Conservation (phyloP, 2,113 vertebrate genomes). For the Oreochromis tanganicae region DNA sequence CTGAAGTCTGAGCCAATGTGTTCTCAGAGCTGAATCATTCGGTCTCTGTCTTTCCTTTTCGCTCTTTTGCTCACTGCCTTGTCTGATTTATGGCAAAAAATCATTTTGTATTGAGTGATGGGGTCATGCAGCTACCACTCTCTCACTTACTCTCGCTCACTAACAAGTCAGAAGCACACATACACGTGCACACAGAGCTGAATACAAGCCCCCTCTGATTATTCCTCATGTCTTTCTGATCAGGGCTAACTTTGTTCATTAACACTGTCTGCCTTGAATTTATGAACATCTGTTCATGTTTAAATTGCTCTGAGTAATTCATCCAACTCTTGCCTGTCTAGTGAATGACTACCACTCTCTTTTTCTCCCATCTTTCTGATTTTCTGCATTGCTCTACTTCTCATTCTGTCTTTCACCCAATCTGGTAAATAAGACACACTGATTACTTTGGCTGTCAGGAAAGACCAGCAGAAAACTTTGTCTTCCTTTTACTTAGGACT, state of each 20-base stretch:
- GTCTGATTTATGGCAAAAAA: constrained; percentile 60
- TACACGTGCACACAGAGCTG: background rate
- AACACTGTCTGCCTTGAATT: constrained; percentile 28
- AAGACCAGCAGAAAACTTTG: background rate
- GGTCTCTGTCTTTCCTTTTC: constrained; percentile 15
- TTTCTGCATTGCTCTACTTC: background rate
- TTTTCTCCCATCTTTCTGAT: background rate
- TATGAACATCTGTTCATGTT: constrained; percentile 41
- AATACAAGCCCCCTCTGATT: constrained; percentile 1
- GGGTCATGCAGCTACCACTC: constrained; percentile 36
- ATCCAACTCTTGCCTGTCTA: background rate
- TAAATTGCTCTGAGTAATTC: constrained; percentile 45
- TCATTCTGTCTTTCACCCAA: background rate
- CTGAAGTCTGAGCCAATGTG: constrained; percentile 45
- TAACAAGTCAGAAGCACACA: constrained; percentile 16
- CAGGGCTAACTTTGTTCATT: constrained; percentile 18
- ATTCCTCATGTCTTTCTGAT: constrained; percentile 19
- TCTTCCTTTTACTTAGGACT: constrained; percentile 7
- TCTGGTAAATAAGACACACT: constrained; percentile 32
- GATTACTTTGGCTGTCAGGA: constrained; percentile 30
- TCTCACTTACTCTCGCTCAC: background rate
- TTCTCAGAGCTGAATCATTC: constrained; percentile 49
- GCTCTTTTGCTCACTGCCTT: constrained; percentile 17
- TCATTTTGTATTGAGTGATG: constrained; percentile 60
- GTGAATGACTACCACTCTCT: background rate